phyloP scores from a whole-genome alignment of 2,113 vertebrate genomes.

The Ploceus nigricollis region DNA sequence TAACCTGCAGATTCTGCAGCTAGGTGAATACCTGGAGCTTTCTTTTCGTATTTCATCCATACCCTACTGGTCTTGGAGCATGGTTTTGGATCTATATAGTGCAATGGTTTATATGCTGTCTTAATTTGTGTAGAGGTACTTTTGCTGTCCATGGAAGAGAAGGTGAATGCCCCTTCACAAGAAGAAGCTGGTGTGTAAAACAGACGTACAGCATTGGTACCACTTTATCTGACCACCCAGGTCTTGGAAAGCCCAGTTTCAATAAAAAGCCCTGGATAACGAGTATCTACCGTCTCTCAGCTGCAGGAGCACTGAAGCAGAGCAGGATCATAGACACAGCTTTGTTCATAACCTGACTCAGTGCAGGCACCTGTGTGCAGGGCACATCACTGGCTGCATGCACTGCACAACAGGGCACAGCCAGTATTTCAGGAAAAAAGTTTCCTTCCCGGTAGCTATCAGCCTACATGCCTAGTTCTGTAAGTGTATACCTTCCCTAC shows the following conservation, averaged over 20 bases:
- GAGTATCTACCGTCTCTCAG: background rate
- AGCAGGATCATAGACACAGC: fast-evolving
- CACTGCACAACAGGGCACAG: background rate
- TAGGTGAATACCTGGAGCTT: background rate
- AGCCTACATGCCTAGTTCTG: background rate
- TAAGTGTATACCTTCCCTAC: background rate
- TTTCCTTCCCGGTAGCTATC: background rate
- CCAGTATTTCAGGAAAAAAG: background rate
- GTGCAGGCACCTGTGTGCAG: background rate
- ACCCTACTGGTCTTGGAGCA: background rate
- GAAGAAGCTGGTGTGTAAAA: background rate
- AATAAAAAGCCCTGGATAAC: background rate
- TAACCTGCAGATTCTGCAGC: background rate
- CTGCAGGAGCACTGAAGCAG: background rate
- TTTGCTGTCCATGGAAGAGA: background rate
- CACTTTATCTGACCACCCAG: background rate
- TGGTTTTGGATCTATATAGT: background rate
- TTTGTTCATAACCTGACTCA: background rate
- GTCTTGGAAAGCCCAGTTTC: background rate
- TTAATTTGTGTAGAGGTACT: background rate
- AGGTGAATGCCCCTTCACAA: background rate
- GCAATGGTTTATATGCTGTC: background rate
- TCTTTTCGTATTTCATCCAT: background rate
- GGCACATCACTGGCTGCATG: background rate
- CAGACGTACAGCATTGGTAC: background rate